Conservation (phyloP, 2,888 invertebrate species). For the Alitta virens region DNA sequence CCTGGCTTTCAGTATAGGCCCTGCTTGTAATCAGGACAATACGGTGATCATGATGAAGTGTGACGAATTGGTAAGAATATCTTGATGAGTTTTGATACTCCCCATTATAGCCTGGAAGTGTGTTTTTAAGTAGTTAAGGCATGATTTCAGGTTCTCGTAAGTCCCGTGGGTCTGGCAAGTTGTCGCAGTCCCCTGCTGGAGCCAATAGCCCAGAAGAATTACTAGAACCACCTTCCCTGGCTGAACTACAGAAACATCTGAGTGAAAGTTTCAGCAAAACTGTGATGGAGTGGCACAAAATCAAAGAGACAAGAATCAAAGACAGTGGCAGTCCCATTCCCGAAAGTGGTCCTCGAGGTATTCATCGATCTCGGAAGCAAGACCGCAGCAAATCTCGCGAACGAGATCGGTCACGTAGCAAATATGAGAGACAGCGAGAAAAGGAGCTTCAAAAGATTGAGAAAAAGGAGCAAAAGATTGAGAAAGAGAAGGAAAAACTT, state of each 20-base stretch:
- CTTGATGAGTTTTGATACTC: too few relatives aligned
- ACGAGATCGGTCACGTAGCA: conserved; percentile 22
- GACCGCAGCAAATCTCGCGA: conserved; percentile 21
- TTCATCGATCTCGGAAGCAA: conserved; percentile 9
- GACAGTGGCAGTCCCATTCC: conserved; percentile 16
- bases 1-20: too few relatives aligned
- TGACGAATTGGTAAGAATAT: too few relatives aligned
- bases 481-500: conserved; percentile 65
- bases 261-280: conserved; percentile 82
- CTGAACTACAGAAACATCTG: conserved; percentile 63
- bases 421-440: conserved; percentile 20
- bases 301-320: conserved; percentile 35
- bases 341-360: conserved; percentile 2
- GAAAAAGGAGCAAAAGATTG: conserved; percentile 59
- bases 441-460: conserved; percentile 25
- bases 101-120: too few relatives aligned
- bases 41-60: too few relatives aligned
- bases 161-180: conserved; percentile 1
- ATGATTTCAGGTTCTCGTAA: conserved; percentile 12
- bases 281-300: conserved; percentile 77
- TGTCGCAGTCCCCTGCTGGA: conserved; percentile 10
- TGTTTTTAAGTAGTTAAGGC: too few relatives aligned
- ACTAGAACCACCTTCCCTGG: conserved; percentile 40
- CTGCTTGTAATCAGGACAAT: too few relatives aligned
- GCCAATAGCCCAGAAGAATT: conserved; percentile 6